Conservation (phyloP, 1,140 invertebrate genomes). For the Mya arenaria region DNA sequence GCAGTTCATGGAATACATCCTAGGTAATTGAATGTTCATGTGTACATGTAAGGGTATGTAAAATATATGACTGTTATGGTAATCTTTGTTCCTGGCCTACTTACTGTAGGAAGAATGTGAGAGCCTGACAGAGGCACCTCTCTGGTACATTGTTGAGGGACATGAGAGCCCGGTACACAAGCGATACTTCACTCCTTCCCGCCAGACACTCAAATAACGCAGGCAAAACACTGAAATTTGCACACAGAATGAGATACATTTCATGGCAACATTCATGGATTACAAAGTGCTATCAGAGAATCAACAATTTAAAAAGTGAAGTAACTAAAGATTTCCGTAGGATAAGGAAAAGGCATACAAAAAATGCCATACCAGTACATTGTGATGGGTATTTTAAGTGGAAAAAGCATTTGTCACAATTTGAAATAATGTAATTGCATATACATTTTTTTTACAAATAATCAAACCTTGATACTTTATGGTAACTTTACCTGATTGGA, state of each 20-base stretch:
- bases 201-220: conserved; percentile 10
- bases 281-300: not conserved
- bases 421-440: too few relatives aligned
- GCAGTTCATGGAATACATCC: not conserved
- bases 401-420: not conserved
- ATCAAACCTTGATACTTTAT: too few relatives aligned
- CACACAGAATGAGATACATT: not conserved
- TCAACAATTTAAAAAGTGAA: not conserved
- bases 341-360: not conserved
- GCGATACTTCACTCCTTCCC: conserved; percentile 8
- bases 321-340: too few relatives aligned
- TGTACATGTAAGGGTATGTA: not conserved
- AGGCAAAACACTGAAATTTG: conserved; percentile 23
- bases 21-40: not conserved
- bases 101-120: conserved; percentile 52
- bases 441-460: too few relatives aligned
- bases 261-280: too few relatives aligned
- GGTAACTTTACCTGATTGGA: conserved; percentile 46
- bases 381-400: not conserved
- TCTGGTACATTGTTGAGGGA: conserved; percentile 32
- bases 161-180: not conserved
- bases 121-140: conserved; percentile 16
- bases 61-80: not conserved
- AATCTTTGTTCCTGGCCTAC: not conserved
- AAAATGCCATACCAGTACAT: not conserved